Conservation (phyloP, 2,797 vertebrate species). For the Anomalospiza imberbis region DNA sequence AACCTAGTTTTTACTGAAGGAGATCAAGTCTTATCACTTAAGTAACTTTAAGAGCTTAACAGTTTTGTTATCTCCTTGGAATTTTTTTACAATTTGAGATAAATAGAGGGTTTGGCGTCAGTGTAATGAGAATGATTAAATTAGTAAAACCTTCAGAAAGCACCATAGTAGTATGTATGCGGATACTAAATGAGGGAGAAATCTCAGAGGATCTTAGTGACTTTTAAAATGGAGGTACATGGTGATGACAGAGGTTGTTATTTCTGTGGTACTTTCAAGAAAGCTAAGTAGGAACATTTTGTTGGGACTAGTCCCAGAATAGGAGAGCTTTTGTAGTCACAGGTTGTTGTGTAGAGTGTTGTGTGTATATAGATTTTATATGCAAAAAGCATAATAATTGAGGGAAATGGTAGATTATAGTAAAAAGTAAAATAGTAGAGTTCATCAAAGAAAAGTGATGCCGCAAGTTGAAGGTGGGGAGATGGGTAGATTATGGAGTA, state of each 20-base stretch:
- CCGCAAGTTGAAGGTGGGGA: not conserved
- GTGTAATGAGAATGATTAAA: not conserved
- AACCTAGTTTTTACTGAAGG: not conserved
- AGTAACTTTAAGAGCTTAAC: not conserved
- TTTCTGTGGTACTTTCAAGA: not conserved
- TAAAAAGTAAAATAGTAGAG: not conserved
- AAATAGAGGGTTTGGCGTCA: not conserved
- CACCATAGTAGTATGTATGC: not conserved
- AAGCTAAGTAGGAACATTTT: not conserved
- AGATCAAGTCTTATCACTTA: not conserved
- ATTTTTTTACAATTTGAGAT: not conserved
- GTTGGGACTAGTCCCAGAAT: not conserved
- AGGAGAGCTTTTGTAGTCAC: not conserved
- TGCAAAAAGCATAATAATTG: not conserved
- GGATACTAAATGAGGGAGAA: not conserved
- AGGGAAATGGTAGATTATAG: not conserved
- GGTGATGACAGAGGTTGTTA: not conserved
- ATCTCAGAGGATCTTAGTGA: not conserved
- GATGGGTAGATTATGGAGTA: not conserved
- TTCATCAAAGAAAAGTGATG: not conserved
- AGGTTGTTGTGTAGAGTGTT: not conserved
- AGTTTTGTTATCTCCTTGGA: not conserved
- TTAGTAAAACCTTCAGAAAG: not conserved
- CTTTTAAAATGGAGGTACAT: not conserved
- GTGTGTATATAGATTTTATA: not conserved